Evolutionary conservation across 37 sponge, comb jelly and placozoan genomes (phyloP).

Genomic region (Aplysina aerophoba): DNA sequence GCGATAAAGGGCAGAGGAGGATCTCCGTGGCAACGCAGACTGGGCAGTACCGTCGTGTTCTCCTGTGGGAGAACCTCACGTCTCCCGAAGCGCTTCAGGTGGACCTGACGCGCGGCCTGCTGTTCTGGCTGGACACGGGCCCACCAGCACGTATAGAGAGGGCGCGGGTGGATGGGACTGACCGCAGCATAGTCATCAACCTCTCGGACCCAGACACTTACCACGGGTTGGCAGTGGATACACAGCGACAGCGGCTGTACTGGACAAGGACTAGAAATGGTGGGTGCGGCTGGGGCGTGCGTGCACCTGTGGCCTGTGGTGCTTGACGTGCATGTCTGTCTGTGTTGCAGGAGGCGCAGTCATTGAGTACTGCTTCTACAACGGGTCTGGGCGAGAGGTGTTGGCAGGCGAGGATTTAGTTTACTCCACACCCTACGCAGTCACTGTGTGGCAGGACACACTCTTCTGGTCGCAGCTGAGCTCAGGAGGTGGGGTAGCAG

Average conservation of each 20-base stretch:
- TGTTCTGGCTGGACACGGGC: slow-evolving; percentile 26
- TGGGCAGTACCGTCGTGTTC: background rate
- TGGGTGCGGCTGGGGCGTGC: too few species aligned
- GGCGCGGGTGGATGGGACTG: background rate
- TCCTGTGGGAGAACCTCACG: background rate
- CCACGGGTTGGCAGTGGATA: background rate
- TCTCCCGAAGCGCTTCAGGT: slow-evolving; percentile 6
- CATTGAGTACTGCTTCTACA: slow-evolving; percentile 19
- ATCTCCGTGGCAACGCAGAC: background rate
- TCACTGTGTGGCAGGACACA: background rate
- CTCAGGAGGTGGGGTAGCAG: background rate
- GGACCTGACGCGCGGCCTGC: background rate
- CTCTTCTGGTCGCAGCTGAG: slow-evolving; percentile 21
- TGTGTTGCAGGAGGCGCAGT: background rate
- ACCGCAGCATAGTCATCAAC: background rate
- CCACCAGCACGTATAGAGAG: background rate
- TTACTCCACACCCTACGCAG: slow-evolving; percentile 4
- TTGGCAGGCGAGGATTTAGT: background rate
- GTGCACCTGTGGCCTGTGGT: too few species aligned
- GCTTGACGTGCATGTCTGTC: background rate
- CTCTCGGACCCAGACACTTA: background rate
- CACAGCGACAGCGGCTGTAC: background rate
- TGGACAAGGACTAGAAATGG: slow-evolving; percentile 5
- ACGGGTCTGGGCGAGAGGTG: background rate
- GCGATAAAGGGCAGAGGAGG: background rate